These are phyloP conservation scores for Pycnonotus jocosus DNA, from an alignment of 2,113 vertebrate genomes.

Conservation along the genomic window DNA sequence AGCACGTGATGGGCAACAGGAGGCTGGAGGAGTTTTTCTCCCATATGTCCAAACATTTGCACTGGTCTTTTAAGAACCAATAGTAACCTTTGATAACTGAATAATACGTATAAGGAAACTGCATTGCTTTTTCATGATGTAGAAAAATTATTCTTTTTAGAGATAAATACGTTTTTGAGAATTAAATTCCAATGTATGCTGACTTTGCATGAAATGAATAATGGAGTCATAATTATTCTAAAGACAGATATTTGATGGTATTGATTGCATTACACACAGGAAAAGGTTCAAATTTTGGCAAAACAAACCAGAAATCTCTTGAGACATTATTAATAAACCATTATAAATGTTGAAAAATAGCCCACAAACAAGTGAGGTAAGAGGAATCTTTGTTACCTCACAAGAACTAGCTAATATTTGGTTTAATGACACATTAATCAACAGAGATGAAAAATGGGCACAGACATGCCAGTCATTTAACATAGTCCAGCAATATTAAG, in stretches of 20 bases:
- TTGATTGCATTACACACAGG: neutral
- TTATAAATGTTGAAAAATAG: neutral
- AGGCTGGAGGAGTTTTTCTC: neutral
- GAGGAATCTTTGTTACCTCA: neutral
- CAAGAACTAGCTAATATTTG: neutral
- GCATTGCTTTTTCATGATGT: neutral
- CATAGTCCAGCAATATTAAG: neutral
- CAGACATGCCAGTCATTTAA: neutral
- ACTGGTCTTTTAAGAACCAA: neutral
- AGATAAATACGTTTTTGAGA: neutral
- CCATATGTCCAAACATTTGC: neutral
- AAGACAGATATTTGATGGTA: neutral
- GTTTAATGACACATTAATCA: neutral
- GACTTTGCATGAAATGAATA: neutral
- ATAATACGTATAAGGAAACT: neutral
- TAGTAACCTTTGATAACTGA: neutral
- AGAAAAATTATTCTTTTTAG: neutral
- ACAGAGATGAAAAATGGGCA: neutral
- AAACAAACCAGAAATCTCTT: neutral
- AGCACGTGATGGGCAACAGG: accelerated
- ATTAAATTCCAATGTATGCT: neutral
- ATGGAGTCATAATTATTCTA: neutral
- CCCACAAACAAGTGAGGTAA: neutral
- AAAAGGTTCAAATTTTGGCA: neutral
- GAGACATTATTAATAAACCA: neutral